phyloP scores from a whole-genome alignment of 2,888 invertebrate species.

The Amiota mariae region DNA sequence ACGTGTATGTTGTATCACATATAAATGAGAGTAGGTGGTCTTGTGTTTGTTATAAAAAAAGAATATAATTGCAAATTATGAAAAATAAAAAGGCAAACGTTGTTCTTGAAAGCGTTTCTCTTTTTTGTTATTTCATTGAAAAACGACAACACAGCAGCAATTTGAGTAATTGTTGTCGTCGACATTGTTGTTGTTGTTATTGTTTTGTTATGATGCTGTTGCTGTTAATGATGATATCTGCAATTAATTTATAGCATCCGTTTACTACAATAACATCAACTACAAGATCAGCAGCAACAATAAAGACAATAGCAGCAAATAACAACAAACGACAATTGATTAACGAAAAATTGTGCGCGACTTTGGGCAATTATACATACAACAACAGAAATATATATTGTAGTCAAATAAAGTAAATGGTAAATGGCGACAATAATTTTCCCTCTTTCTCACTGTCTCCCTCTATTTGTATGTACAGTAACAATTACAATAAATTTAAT shows the following conservation, averaged over 20 bases:
- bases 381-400: not conserved
- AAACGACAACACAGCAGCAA: too few relatives aligned
- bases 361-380: slow-evolving; percentile 30
- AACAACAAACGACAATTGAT: slow-evolving; percentile 38
- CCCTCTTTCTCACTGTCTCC: too few relatives aligned
- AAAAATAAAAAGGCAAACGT: not conserved
- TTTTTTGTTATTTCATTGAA: too few relatives aligned
- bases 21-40: not conserved
- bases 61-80: too few relatives aligned
- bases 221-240: slow-evolving; percentile 17
- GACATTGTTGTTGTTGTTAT: not conserved
- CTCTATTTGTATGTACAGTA: too few relatives aligned
- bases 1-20: too few relatives aligned
- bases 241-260: slow-evolving; percentile 25
- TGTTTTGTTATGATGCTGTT: not conserved
- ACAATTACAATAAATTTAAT: slow-evolving; percentile 16
- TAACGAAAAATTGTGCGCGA: too few relatives aligned
- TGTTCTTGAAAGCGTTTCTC: not conserved
- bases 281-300: slow-evolving; percentile 22
- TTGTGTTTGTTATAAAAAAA: not conserved
- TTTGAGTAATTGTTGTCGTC: too few relatives aligned
- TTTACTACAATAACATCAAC: slow-evolving; percentile 32
- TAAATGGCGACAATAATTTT: slow-evolving; percentile 21
- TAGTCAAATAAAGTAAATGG: too few relatives aligned
- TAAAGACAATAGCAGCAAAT: slow-evolving; percentile 31